phyloP scores from a whole-genome alignment of 2,113 vertebrate genomes.

The Alligator sinensis region DNA sequence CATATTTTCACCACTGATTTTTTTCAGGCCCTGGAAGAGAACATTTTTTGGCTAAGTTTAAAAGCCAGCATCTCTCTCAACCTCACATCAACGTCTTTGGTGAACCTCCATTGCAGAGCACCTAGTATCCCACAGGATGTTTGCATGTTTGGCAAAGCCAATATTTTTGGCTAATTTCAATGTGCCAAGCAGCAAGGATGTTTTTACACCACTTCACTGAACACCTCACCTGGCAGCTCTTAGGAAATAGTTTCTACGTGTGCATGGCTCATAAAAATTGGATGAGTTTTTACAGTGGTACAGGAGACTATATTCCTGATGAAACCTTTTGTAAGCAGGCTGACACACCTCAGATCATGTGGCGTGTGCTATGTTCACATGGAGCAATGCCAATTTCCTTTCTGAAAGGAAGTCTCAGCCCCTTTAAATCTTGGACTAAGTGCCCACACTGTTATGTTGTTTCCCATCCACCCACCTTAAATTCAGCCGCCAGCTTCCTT shows the following conservation, averaged over 20 bases:
- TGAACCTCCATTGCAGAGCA: constrained; percentile 12
- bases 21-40: not conserved
- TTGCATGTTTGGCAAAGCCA: not conserved
- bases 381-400: not conserved
- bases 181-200: not conserved
- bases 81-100: not conserved
- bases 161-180: constrained; percentile 23
- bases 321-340: not conserved
- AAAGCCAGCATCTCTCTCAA: not conserved
- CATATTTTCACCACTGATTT: constrained; percentile 26
- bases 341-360: not conserved
- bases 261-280: not conserved
- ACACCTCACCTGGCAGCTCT: not conserved
- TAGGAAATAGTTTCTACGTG: not conserved
- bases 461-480: not conserved
- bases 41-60: not conserved
- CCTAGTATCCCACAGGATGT: not conserved
- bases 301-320: not conserved
- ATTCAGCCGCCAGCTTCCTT: not conserved
- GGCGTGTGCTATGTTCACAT: not conserved
- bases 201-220: not conserved
- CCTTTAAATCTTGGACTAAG: constrained; percentile 7
- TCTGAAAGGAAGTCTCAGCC: constrained; percentile 26
- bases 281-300: not conserved
- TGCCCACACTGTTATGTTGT: not conserved